Evolutionary conservation across 2,113 vertebrate genomes (phyloP).

Genomic region (rabbit (Oryctolagus cuniculus)): DNA sequence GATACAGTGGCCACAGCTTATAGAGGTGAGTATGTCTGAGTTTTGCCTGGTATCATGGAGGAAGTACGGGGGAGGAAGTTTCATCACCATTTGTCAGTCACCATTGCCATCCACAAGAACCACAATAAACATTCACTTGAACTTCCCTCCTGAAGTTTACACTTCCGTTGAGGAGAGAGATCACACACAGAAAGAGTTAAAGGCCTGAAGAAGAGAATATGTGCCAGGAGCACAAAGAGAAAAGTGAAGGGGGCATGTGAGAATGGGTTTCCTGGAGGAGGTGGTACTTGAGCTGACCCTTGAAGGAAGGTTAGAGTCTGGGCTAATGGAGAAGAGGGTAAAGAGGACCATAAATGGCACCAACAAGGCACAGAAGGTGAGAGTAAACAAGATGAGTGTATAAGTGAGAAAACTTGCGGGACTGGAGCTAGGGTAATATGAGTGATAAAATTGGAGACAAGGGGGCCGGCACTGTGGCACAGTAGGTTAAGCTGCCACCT

Average conservation of each 20-base stretch:
- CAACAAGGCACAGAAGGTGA: not conserved
- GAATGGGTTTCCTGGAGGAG: slow-evolving; percentile 13
- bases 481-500: too few species aligned
- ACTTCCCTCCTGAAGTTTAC: not conserved
- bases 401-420: slow-evolving; percentile 59
- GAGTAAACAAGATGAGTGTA: not conserved
- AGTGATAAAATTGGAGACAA: slow-evolving; percentile 12
- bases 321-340: slow-evolving; percentile 11
- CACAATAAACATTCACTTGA: slow-evolving; percentile 29
- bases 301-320: slow-evolving; percentile 16
- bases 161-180: not conserved
- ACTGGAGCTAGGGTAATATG: not conserved
- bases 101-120: slow-evolving; percentile 25
- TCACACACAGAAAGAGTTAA: slow-evolving; percentile 35
- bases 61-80: slow-evolving; percentile 49
- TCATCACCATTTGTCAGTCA: slow-evolving; percentile 41
- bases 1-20: slow-evolving; percentile 39
- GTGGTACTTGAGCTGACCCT: not conserved
- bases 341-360: not conserved
- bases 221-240: slow-evolving; percentile 1
- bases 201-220: not conserved
- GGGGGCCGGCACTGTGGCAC: not conserved
- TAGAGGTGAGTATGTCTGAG: slow-evolving; percentile 52
- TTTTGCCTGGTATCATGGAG: slow-evolving; percentile 39
- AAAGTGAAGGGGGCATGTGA: not conserved